These are phyloP conservation scores for Pterostichus niger DNA, from an alignment of 2,888 invertebrate genomes.

Conservation along the genomic window DNA sequence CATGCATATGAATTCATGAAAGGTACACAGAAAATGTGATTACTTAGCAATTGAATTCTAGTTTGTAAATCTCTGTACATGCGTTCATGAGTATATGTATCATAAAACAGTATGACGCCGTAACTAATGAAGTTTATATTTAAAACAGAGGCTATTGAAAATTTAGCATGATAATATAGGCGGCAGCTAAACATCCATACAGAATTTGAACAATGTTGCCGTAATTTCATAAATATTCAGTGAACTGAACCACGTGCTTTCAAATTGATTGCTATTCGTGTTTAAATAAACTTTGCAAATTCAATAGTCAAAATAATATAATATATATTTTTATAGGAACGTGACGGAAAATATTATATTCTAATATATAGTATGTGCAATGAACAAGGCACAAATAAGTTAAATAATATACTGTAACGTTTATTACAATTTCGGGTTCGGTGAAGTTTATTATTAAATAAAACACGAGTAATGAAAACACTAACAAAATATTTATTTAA, in stretches of 20 bases:
- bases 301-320: constrained; percentile 10
- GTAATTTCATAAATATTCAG: constrained; percentile 63
- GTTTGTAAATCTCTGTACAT: too few species aligned
- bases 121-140: constrained; percentile 1
- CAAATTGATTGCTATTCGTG: constrained; percentile 49
- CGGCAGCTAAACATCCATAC: constrained; percentile 17
- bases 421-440: too few species aligned
- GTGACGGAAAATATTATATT: constrained; percentile 19
- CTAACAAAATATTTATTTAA: too few species aligned
- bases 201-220: constrained; percentile 46
- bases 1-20: too few species aligned
- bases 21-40: too few species aligned
- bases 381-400: too few species aligned
- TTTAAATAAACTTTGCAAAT: constrained; percentile 52
- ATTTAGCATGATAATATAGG: constrained; percentile 25
- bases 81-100: too few species aligned
- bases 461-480: too few species aligned
- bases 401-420: too few species aligned
- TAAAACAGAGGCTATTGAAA: constrained; percentile 13
- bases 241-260: constrained; percentile 44
- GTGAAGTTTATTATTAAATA: too few species aligned
- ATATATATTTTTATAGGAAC: constrained; percentile 31
- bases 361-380: not conserved
- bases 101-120: not conserved
- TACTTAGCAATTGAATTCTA: too few species aligned